Evolutionary conservation across 1,140 invertebrate species (phyloP), one percentile per base, ranked within the genome.

Genomic region (Drosophila kohkoa): DNA sequence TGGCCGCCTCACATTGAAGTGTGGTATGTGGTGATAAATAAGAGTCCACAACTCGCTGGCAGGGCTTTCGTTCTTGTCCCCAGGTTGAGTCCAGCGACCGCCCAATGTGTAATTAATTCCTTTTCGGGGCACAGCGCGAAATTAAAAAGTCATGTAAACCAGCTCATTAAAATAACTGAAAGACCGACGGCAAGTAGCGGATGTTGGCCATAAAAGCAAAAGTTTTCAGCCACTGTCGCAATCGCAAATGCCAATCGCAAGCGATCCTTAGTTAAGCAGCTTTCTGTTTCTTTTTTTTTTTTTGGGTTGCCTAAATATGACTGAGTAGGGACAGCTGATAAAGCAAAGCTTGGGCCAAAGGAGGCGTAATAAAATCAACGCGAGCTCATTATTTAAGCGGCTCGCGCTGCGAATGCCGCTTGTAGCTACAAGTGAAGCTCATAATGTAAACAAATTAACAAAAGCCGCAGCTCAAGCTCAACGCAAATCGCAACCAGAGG

Each of bases 61-160:
- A 52, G 30, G 15, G 73, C 20, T 60, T 60, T 65, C 66, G 38
- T 55, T 76, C 54, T 38, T 38, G 13, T 8, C 15, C 45, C 20
- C 20, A 25, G 11, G 38, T 67, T 71, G 82, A 86, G 75, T 73
- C 55, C 57, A 25, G 64, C 69, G 90, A 91, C 90, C 90, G 90
- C 90, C 90, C 90, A 91, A 87, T 77, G 85, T 81, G 90, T 91
- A 91, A 91, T 91, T 91, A 91, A 91, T 91, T 91, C 90, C 86
- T 81, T 91, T 90, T 90, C 80, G 82, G 72, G 70, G 79, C 75
- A 55, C 88, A 88, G 82, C 82, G 82, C 89, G 90, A 91, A 91
- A 91, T 91, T 91, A 91, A 91, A 91, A 91, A 91, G 90, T 91
- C 90, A 91, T 91, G 90, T 91, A 87, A 79, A 91, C 90, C 80